phyloP scores from a whole-genome alignment of 2,797 vertebrate species.

The Ceyx erithaca region DNA sequence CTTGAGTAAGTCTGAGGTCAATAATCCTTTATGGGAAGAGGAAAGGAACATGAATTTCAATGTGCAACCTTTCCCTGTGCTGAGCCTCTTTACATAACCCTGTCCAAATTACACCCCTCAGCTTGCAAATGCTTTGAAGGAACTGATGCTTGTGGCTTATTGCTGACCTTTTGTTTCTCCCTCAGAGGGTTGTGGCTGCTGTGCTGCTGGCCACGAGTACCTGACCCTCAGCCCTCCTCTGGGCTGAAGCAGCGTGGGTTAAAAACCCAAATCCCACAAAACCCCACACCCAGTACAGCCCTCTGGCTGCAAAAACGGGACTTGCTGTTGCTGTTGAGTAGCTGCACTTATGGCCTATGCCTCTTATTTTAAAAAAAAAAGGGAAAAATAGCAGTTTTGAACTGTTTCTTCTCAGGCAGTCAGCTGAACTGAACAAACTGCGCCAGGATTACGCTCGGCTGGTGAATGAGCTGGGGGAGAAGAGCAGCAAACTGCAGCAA shows the following conservation, averaged over 20 bases:
- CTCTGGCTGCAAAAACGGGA: neutral
- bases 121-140: neutral
- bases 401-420: slow-evolving; percentile 84
- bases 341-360: neutral
- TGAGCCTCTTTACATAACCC: neutral
- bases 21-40: neutral
- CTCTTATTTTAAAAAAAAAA: neutral
- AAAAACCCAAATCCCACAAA: neutral
- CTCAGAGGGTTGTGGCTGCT: neutral
- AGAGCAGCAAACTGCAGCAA: slow-evolving; percentile 91
- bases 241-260: neutral
- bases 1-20: neutral
- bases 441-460: slow-evolving; percentile 90
- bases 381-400: neutral
- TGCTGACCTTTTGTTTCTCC: neutral
- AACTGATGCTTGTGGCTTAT: neutral
- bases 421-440: slow-evolving; percentile 92
- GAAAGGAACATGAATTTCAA: neutral
- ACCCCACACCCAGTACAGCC: neutral
- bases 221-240: neutral
- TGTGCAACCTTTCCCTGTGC: neutral
- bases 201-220: neutral
- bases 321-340: neutral
- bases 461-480: slow-evolving; percentile 92
- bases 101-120: neutral